Evolutionary conservation across 2,888 invertebrate species (phyloP).

Genomic region (Lasioglossum oenotherae): DNA sequence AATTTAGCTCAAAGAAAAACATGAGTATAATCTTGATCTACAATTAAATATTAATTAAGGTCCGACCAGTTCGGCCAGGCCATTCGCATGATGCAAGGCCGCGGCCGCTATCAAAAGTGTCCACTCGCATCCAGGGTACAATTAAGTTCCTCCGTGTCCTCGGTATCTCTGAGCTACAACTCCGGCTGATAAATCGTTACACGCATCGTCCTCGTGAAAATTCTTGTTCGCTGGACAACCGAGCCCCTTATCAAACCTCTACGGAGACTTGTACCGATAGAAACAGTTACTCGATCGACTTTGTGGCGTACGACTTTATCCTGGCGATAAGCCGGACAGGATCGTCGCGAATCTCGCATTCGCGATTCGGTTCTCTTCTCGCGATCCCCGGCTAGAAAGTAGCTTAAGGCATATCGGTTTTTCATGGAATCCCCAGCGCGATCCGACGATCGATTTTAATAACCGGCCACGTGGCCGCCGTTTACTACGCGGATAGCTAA

Average conservation of each 20-base stretch:
- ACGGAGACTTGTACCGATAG: slow-evolving; percentile 40
- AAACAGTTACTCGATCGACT: slow-evolving; percentile 50
- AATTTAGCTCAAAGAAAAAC: background rate
- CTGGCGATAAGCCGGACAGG: slow-evolving; percentile 41
- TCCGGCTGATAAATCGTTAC: slow-evolving; percentile 27
- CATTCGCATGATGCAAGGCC: background rate
- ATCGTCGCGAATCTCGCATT: slow-evolving; percentile 29
- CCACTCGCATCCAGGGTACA: background rate
- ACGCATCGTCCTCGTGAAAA: slow-evolving; percentile 16
- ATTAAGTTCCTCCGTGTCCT: slow-evolving; percentile 13
- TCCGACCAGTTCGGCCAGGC: background rate
- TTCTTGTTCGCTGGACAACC: background rate
- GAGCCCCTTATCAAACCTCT: slow-evolving; percentile 40
- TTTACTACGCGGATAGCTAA: slow-evolving; percentile 71
- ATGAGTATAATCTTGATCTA: background rate
- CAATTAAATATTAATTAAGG: background rate
- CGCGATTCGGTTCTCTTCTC: slow-evolving; percentile 20
- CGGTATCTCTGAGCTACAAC: slow-evolving; percentile 8
- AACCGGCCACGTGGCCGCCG: slow-evolving; percentile 66
- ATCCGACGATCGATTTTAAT: slow-evolving; percentile 65
- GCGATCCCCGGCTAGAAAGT: slow-evolving; percentile 8
- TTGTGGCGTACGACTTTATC: slow-evolving; percentile 39
- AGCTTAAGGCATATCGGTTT: slow-evolving; percentile 3
- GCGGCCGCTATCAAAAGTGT: background rate
- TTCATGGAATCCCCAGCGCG: slow-evolving; percentile 53